These are phyloP conservation scores for Sphaeridia pumilis DNA, from an alignment of 2,888 invertebrate genomes.

Conservation along the genomic window DNA sequence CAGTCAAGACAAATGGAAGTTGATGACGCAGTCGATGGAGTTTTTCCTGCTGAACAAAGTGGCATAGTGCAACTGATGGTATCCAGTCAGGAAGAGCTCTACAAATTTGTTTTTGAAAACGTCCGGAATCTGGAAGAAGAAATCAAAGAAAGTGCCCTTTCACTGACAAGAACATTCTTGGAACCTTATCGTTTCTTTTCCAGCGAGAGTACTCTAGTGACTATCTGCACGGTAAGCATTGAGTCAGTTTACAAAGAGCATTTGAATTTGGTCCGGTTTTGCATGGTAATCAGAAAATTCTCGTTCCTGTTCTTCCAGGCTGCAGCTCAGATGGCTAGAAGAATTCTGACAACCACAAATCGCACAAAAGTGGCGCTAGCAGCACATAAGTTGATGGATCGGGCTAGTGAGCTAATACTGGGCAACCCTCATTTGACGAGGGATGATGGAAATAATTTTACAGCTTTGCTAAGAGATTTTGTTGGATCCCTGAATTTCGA, in stretches of 20 bases:
- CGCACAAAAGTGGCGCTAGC: not conserved
- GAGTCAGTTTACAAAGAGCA: not conserved
- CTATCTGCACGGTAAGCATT: conserved; percentile 8
- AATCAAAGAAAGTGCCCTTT: not conserved
- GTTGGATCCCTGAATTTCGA: not conserved
- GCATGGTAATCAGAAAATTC: not conserved
- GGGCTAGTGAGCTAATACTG: conserved; percentile 10
- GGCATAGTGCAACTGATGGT: conserved; percentile 3
- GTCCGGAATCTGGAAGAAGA: not conserved
- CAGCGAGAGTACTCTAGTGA: not conserved
- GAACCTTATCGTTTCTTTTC: not conserved
- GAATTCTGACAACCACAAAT: not conserved
- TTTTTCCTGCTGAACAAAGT: not conserved
- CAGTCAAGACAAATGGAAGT: not conserved
- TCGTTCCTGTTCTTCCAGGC: not conserved
- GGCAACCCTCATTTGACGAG: not conserved
- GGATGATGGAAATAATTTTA: not conserved
- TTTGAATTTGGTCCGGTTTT: not conserved
- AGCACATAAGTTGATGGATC: not conserved
- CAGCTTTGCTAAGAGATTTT: conserved; percentile 3
- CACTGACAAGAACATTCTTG: not conserved
- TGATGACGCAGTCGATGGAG: not conserved
- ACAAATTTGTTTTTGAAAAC: conserved; percentile 6
- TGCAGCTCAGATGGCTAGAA: conserved; percentile 5
- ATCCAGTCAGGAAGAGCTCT: conserved; percentile 6